Base-by-base conservation (phyloP, 1,140 invertebrate genomes). In the Diorhabda sublineata region DNA sequence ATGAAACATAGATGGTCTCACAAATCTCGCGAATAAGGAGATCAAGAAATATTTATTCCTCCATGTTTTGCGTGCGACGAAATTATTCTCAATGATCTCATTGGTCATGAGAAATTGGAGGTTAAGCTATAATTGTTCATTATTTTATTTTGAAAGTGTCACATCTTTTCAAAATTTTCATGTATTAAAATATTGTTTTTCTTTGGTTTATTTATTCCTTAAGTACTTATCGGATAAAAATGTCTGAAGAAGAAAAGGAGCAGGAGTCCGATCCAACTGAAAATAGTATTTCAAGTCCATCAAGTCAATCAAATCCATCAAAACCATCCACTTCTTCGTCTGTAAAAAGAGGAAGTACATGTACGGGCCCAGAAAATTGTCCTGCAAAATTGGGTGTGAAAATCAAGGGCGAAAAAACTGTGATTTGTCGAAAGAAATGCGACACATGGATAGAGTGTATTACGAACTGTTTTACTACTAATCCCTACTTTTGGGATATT, bases 401-500 rank as follows among this genome's bases (percentile, higher is more conserved):
- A 2, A 6, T n/a, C 2, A 52, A n/a, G 4, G 47, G 47, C 2
- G 47, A 52, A 52, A 6, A n/a, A 2, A 52, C n/a, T 8, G 6
- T 52, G 47, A 26, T 26, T 26, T 26, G 26, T 26, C n/a, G 47
- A 8, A 52, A 2, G 2, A 52, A n/a, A 52, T 2, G 4, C 6
- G 47, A 8, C n/a, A 52, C 47, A 52, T 52, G 47, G 6, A 6
- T 8, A 52, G 47, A n/a, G 47, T 26, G 26, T 26, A 52, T 52
- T 4, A 52, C n/a, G 6, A 8, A n/a, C 47, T 52, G 6, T 52
- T 52, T 52, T 52, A 52, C 47, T 52, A 8, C 6, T n/a, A 52
- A 65, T 11, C 68, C 57, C 45, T 74, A 71, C 43, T 69, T 66
- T 45, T 71, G 71, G 73, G 64, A 72, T 42, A 68, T 67, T n/a